A percentile compares a stretch with the other conserved stretches of the same genome.
phyloP scores from a whole-genome alignment of 2,797 vertebrate species.

The Pempheris klunzingeri region DNA sequence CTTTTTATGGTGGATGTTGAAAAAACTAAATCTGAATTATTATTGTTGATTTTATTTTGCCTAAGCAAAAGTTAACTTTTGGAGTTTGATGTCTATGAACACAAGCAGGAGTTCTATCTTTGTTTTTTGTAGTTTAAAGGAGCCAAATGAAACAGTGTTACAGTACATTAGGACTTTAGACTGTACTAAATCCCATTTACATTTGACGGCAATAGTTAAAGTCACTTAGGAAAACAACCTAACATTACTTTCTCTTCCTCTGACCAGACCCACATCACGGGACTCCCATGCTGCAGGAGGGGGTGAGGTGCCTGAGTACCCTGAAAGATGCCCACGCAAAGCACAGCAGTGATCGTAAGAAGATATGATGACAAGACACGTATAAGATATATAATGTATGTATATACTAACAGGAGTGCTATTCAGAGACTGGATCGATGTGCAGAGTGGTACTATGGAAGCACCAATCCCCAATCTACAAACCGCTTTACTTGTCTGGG shows the following conservation, averaged over 20 bases:
- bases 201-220: no score
- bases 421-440: neutral
- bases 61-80: no score
- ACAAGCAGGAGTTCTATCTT: no score
- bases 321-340: constrained; percentile 88
- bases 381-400: neutral
- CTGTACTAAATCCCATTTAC: neutral
- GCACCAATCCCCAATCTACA: neutral
- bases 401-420: neutral
- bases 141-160: no score
- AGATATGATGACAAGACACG: constrained; percentile 80
- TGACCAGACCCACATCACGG: constrained; percentile 90
- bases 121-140: no score
- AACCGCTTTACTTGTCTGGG: neutral
- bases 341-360: constrained; percentile 85
- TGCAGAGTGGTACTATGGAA: neutral
- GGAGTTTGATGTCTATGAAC: no score
- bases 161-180: neutral
- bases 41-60: no score
- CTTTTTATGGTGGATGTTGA: no score
- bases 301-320: constrained; percentile 89
- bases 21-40: no score
- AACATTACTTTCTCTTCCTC: neutral
- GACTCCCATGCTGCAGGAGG: constrained; percentile 92
- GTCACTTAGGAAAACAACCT: neutral